Base-by-base conservation (phyloP, 1,140 invertebrate species). In the Cyphomyrmex costatus region DNA sequence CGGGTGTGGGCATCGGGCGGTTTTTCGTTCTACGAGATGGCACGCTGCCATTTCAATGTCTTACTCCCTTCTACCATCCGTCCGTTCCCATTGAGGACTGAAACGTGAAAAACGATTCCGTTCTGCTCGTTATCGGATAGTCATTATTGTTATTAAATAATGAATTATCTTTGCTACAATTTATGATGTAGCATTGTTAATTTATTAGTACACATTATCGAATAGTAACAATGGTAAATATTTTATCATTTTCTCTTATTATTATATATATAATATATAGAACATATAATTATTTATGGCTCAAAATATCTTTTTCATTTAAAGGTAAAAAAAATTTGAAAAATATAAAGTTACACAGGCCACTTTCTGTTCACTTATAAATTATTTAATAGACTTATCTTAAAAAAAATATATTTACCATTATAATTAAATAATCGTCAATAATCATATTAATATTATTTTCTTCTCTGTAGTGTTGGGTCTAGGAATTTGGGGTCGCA, bases 401-500 rank as follows among this genome's bases (percentile, higher is more conserved):
- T 33, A 6, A 33, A 36, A 30, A 53, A n/a, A 53, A n/a, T 56
- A 33, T 24, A 36, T 8, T 73, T 74, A 19, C 8, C 19, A 21
- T 36, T 16, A 76, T 5, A 21, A 74, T 24, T 58, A 58, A 58
- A 76, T 74, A 73, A 73, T 56, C 16, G n/a, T 76, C 14, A 36
- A 58, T 56, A 16, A 21, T 76, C 36, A 6, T 5, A 36, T n/a
- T 42, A 27, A 60, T 76, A 36, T 74, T 73, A 30, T 78, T 46
- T 61, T 3, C 14, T 79, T 24, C 33, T 14, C 33, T 14, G 4
- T 33, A 91, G 90, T 80, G 27, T 90, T 96, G 97, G 97, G 97
- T 89, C 96, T 97, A 86, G 96, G 96, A 78, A 97, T 97, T 85
- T 98, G 97, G 97, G 97, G 97, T 90, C 96, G 97, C 77, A 96